Evolutionary conservation across 2,888 invertebrate genomes (phyloP), one percentile per base, ranked within the genome.

Genomic region (Seladonia tumulorum): DNA sequence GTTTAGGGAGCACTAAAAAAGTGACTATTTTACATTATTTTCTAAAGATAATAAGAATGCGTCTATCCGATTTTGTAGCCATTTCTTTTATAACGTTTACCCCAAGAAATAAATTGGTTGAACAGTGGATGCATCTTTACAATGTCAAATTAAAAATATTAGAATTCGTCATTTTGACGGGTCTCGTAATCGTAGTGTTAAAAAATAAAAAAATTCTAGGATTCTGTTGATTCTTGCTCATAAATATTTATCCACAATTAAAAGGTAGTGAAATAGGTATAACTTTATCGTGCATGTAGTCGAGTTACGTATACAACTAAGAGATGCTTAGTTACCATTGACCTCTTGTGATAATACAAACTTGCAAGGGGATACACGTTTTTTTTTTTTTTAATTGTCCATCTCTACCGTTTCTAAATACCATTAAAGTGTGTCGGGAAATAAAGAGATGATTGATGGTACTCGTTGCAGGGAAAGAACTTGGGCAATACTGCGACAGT

Each of bases 381-480:
- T 5, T 35, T 5, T 35, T 5, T 35, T 57, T 72, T 78, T 73
- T 68, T 39, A 49, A 60, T 60, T 45, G 68, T n/a, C 25, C n/a
- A 57, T 25, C 74, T 29, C 47, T 42, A 29, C 71, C 45, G 14
- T 25, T 76, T 35, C 25, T 29, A 16, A 18, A 7, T 29, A 10
- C 22, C 45, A 45, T 18, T 42, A 57, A 57, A 53, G 18, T 72
- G 45, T 39, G 66, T 71, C 45, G 70, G 57, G 22, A 18, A 74
- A 86, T 75, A 76, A 82, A 85, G 60, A 75, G 42, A 57, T 79
- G 82, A 86, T 53, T 76, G 71, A 86, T 87, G 85, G n/a, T 39
- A 49, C 76, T 79, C 72, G 76, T 82, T 76, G 79, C 66, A 75
- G 76, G 47, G 63, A 76, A 60, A 71, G 68, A n/a, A 53, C n/a